These are phyloP conservation scores for Himalopsyche japonica DNA, from an alignment of 2,888 invertebrate genomes.

Conservation along the genomic window DNA sequence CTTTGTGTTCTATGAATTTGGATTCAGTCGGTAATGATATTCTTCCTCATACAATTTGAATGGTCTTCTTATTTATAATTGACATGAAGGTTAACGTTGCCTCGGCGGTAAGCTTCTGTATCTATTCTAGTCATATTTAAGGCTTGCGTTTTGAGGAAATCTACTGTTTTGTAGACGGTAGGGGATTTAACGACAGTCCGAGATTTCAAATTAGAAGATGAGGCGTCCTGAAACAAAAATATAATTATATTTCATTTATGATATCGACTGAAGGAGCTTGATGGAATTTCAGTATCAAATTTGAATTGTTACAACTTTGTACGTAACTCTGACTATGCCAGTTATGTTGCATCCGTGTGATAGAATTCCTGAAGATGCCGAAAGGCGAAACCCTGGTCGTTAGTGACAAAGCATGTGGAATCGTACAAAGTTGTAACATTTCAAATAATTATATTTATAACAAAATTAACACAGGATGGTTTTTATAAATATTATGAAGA, in stretches of 20 bases:
- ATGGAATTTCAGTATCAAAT: too few relatives aligned
- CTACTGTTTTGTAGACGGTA: slow-evolving; percentile 87
- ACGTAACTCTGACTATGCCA: too few relatives aligned
- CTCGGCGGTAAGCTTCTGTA: slow-evolving; percentile 68
- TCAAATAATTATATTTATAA: too few relatives aligned
- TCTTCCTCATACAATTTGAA: not conserved
- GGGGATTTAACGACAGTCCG: slow-evolving; percentile 20
- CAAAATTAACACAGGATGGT: too few relatives aligned
- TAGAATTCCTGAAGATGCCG: too few relatives aligned
- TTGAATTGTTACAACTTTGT: too few relatives aligned
- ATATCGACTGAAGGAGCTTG: too few relatives aligned
- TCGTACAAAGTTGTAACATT: too few relatives aligned
- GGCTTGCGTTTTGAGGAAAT: slow-evolving; percentile 92
- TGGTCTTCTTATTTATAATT: not conserved
- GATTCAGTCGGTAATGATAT: not conserved
- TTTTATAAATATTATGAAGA: too few relatives aligned
- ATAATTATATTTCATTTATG: not conserved
- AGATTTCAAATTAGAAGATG: slow-evolving; percentile 16
- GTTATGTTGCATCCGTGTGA: too few relatives aligned
- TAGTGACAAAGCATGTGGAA: too few relatives aligned
- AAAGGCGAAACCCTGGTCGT: too few relatives aligned
- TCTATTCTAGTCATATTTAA: slow-evolving; percentile 84
- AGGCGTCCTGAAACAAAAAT: slow-evolving; percentile 42
- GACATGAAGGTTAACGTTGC: not conserved
- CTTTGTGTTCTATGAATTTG: not conserved